These are phyloP conservation scores for Trichonephila clavata DNA, from an alignment of 1,140 invertebrate species.

Conservation along the genomic window DNA sequence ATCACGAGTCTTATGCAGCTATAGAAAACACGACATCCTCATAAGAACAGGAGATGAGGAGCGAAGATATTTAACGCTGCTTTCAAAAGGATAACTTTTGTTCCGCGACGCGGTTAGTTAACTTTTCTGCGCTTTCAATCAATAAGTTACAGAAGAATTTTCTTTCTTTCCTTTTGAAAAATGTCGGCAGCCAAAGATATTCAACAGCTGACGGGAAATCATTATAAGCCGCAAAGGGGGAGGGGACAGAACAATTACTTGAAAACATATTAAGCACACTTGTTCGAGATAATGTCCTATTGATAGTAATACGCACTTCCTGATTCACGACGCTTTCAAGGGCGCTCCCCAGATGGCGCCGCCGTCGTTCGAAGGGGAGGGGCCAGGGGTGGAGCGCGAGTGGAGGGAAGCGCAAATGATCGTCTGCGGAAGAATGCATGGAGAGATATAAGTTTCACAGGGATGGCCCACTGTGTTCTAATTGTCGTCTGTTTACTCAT, in stretches of 20 bases:
- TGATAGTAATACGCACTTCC: constrained; percentile 55
- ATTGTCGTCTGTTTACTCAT: constrained; percentile 36
- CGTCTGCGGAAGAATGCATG: constrained; percentile 47
- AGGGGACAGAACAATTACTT: constrained; percentile 29
- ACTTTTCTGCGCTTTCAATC: not conserved
- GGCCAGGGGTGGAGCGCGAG: not conserved
- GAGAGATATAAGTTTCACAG: constrained; percentile 55
- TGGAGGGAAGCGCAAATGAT: constrained; percentile 56
- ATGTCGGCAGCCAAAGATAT: not conserved
- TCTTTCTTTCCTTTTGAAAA: not conserved
- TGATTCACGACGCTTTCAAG: constrained; percentile 37
- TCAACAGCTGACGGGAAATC: constrained; percentile 60
- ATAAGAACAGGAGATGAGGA: not conserved
- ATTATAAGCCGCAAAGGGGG: constrained; percentile 2
- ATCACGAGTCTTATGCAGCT: not conserved
- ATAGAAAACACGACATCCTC: not conserved
- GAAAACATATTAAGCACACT: constrained; percentile 12
- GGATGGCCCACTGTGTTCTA: constrained; percentile 48
- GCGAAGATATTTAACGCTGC: not conserved
- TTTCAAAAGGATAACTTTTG: not conserved
- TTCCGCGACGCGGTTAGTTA: not conserved
- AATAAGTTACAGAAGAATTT: not conserved
- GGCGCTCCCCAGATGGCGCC: constrained; percentile 30
- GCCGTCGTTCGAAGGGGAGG: not conserved
- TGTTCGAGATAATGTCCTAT: not conserved